These are phyloP conservation scores for Sebastes itinus DNA, from an alignment of 2,797 vertebrate species.

Conservation along the genomic window DNA sequence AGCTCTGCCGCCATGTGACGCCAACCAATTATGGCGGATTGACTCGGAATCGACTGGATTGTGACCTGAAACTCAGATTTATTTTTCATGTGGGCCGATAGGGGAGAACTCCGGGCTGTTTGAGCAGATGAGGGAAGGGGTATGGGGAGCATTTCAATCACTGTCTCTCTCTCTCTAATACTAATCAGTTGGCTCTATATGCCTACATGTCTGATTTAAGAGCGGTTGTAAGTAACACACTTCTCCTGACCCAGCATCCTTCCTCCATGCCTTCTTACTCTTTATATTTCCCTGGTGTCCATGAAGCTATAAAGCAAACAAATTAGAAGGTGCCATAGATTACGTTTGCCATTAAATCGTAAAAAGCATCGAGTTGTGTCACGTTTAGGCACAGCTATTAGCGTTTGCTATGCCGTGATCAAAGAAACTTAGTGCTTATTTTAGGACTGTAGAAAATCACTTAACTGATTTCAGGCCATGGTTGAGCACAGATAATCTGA, in stretches of 20 bases:
- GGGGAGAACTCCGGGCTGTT: conserved; percentile 62
- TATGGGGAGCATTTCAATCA: conserved; percentile 81
- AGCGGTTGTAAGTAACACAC: conserved; percentile 67
- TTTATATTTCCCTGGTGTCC: conserved; percentile 72
- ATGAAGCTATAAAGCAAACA: conserved; percentile 69
- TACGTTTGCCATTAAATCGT: conserved; percentile 70
- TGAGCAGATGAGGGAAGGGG: conserved; percentile 65
- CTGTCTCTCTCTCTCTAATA: conserved; percentile 57
- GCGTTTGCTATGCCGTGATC: conserved; percentile 49
- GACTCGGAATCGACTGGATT: conserved; percentile 82
- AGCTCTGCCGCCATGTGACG: conserved; percentile 71
- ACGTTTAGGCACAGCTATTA: conserved; percentile 67
- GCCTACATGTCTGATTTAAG: conserved; percentile 79
- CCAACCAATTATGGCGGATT: conserved; percentile 83
- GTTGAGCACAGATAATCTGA: conserved; percentile 64
- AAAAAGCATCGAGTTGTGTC: conserved; percentile 63
- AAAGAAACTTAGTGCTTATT: conserved; percentile 74
- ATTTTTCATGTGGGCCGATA: conserved; percentile 79
- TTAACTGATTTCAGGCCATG: conserved; percentile 63
- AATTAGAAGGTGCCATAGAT: conserved; percentile 69
- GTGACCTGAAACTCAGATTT: conserved; percentile 85
- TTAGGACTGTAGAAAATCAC: conserved; percentile 70
- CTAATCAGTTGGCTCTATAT: conserved; percentile 68
- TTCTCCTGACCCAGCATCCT: conserved; percentile 76
- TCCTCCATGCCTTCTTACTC: conserved; percentile 28